Evolutionary conservation across 2,113 vertebrate species (phyloP), one percentile per base, ranked within the genome.

Genomic region (Percina caprodes): DNA sequence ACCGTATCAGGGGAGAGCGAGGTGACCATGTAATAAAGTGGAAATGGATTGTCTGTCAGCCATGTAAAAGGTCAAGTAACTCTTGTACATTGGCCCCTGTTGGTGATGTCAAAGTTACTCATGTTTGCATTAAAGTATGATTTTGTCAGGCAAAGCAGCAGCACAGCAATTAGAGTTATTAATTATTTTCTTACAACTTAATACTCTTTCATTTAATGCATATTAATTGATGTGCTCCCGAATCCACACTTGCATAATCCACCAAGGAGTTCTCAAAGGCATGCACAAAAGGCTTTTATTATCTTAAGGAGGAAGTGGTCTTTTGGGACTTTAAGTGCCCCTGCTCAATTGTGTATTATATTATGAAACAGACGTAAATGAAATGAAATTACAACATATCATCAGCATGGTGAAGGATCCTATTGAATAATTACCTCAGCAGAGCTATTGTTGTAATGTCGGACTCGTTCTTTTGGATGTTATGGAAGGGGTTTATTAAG

Each of bases 321-420:
- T 94, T 93, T 88, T 85, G 93, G 93, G 93, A 90, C 69, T 33
- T 81, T 54, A 83, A 88, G 86, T 68, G 83, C 77, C 86, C 89
- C 92, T 61, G 69, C 88, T 90, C 90, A 69, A 86, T 91, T 92
- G 92, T 93, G 89, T 84, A 68, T 87, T 86, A 85, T 89, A 87
- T 92, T 91, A 91, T 91, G 77, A 89, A 91, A 90, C 91, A 84
- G 90, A 91, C 89, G 13, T 92, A 91, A 92, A 87, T 91, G 91
- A 94, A 94, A 93, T 92, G 88, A 93, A 92, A 94, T 94, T 92
- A 93, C 88, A 90, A 91, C 85, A 73, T 93, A 93, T 94, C 93
- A 89, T 89, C 86, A 70, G 87, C 80, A 16, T 48, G 63, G 77
- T 83, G 82, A 88, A 92, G 89, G 88, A 85, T 92, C 86, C 85